Evolutionary conservation across 2,113 vertebrate genomes (phyloP).

Genomic region (Menura novaehollandiae): DNA sequence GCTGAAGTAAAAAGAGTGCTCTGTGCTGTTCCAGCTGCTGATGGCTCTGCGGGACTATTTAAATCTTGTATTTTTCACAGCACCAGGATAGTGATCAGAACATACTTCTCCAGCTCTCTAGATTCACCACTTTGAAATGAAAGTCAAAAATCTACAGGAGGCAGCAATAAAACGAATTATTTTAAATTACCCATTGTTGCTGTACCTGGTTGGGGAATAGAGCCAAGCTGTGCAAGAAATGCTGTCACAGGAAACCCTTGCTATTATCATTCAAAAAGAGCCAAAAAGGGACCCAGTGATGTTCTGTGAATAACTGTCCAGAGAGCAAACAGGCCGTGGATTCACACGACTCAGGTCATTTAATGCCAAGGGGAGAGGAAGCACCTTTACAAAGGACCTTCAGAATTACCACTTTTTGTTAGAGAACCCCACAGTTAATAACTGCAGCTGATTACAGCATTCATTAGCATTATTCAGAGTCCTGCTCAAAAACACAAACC

Average conservation of each 20-base stretch:
- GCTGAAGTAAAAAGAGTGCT: neutral
- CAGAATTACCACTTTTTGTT: neutral
- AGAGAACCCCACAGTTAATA: neutral
- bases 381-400: neutral
- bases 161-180: conserved; percentile 57
- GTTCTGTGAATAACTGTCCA: conserved; percentile 11
- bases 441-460: neutral
- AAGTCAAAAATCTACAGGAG: conserved; percentile 59
- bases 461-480: neutral
- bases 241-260: conserved; percentile 44
- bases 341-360: neutral
- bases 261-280: conserved; percentile 22
- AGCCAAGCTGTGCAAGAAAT: conserved; percentile 49
- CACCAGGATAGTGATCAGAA: conserved; percentile 41
- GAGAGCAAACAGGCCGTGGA: neutral
- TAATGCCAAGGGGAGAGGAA: neutral
- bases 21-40: conserved; percentile 35
- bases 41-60: conserved; percentile 44
- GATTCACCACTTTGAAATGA: conserved; percentile 37
- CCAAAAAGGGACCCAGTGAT: neutral
- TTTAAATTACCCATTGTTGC: conserved; percentile 64
- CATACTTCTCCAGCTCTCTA: conserved; percentile 15
- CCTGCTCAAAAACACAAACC: neutral
- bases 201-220: conserved; percentile 41
- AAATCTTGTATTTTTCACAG: conserved; percentile 34